Base-by-base conservation (phyloP, 2,113 vertebrate genomes). In the Ceyx cyanopectus region DNA sequence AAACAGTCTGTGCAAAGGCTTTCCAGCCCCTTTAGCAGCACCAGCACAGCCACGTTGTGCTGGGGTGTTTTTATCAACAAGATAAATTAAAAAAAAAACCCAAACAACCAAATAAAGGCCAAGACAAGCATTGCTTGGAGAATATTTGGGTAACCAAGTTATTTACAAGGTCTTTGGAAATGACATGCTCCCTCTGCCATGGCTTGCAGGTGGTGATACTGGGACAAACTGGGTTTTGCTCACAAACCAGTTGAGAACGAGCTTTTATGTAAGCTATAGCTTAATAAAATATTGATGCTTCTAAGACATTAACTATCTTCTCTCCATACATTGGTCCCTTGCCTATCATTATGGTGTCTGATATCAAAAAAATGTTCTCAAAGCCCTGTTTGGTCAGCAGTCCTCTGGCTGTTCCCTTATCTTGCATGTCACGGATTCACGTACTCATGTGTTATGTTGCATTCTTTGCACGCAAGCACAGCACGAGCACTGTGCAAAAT, bases 211-310 rank as follows among this genome's bases (percentile, higher is more conserved):
- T 20, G 9, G 62, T 66, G 22, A 74, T 80, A 32, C 23, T 40
- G 43, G 21, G n/a, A 18, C 34, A 89, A 85, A 86, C 22, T 22
- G 65, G n/a, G 27, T 65, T 81, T 87, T 84, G 45, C 66, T 87
- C 69, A 77, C 40, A 89, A 68, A 85, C 9, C 32, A 51, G n/a
- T 27, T 75, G 65, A 88, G 34, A 88, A 32, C 13, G 81, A 78
- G 43, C 19, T 40, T 51, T 80, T 96, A 87, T 91, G 95, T 96
- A 92, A 92, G 92, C 75, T 85, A 15, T 15, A 46, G 30, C 46
- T 92, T 87, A 85, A 91, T 83, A 89, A 82, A 92, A 80, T 95
- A 87, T 41, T 89, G 60, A 37, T 92, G 72, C 78, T 85, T 85
- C 78, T 61, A 60, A 86, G 84, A 67, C 37, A n/a, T 90, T 65